phyloP scores from a whole-genome alignment of 92 coral and sea anemone species.

The Phymanthus crucifer region DNA sequence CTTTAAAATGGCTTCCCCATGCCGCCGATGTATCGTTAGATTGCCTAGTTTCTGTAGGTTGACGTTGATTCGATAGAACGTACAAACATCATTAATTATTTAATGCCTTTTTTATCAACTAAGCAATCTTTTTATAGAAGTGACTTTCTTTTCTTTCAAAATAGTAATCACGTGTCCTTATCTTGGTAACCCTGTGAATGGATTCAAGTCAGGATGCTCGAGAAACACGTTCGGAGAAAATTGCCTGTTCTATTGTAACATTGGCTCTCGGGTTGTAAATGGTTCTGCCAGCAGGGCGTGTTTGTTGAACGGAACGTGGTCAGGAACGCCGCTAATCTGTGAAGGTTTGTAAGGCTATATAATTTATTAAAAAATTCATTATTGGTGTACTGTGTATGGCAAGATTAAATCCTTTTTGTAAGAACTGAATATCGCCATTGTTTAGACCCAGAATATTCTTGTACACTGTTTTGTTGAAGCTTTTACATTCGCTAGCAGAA shows the following conservation, averaged over 20 bases:
- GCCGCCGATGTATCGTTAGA: too few relatives aligned
- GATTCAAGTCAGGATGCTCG: conserved; percentile 30
- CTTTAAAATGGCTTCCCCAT: too few relatives aligned
- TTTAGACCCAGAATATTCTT: too few relatives aligned
- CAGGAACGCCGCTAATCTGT: conserved; percentile 44
- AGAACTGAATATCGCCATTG: too few relatives aligned
- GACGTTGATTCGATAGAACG: too few relatives aligned
- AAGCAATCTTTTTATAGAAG: neutral
- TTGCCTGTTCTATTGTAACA: conserved; percentile 48
- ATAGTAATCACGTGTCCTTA: conserved; percentile 22
- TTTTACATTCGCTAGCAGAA: too few relatives aligned
- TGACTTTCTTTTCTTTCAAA: neutral
- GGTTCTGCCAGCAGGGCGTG: conserved; percentile 59
- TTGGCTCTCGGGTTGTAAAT: conserved; percentile 36
- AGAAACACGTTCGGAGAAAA: conserved; percentile 53
- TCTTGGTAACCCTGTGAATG: conserved; percentile 19
- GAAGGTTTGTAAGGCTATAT: conserved; percentile 35
- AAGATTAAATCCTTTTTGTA: too few relatives aligned
- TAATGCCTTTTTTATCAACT: too few relatives aligned
- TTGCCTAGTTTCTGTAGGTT: too few relatives aligned
- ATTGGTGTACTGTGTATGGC: too few relatives aligned
- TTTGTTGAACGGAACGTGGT: conserved; percentile 52
- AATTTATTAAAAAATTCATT: neutral
- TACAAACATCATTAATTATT: too few relatives aligned
- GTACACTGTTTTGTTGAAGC: too few relatives aligned